Base-by-base conservation (phyloP, 2,888 invertebrate genomes). In the Drosophila leonis region DNA sequence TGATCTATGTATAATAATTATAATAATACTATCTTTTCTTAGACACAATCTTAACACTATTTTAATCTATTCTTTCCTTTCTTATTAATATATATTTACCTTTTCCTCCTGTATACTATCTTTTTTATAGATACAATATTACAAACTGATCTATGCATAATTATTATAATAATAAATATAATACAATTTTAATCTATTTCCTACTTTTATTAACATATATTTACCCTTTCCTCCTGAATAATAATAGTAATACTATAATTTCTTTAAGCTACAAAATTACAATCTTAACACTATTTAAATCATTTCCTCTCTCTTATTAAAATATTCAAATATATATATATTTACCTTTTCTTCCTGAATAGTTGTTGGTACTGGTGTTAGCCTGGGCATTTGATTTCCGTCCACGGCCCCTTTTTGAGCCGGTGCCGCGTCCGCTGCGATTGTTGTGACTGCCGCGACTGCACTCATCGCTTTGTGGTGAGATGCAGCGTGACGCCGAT, bases 391-490 rank as follows among this genome's bases (percentile, higher is more conserved):
- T 88, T 57, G 96, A 97, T 91, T 97, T 95, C 67, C 96, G 95
- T 59, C 96, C 95, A 92, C 95, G 95, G 78, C 95, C 87, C 35
- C 80, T 70, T 65, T 90, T 92, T 15, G 68, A 65, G 31, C 75
- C 72, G 12, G 65, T 75, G 0, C 86, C 78, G 12, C 84, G 77
- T 13, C 61, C 76, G 27, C 75, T 75, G 13, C 82, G 75, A 75
- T 90, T 74, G 72, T 84, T 90, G 48, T 87, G 65, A 44, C 84
- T 85, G 95, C 95, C 82, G 46, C 90, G 92, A 95, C 95, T 81
- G 96, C 94, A 86, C 72, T 95, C 95, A 91, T 97, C 97, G 90
- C 96, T 96, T 78, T 96, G 96, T 7, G 97, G 97, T 10, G 97
- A 97, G 12, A 97, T 95, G 27, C 97, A 96, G 91, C 97, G 94